Conservation (phyloP, 1,140 invertebrate species). For the Trachymyrmex cornetzi region DNA sequence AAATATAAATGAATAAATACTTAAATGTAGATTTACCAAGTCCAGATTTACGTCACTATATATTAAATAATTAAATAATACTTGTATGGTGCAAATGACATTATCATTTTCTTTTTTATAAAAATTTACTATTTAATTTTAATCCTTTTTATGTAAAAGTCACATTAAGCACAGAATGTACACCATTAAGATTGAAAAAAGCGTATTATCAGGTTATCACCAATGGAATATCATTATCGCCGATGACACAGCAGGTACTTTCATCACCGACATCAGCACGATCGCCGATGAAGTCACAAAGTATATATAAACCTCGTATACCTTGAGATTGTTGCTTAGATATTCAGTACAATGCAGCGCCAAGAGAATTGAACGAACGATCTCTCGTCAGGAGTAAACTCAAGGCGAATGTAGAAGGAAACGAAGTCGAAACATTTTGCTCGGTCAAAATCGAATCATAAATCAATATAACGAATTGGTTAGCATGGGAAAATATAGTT, state of each 20-base stretch:
- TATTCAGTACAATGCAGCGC: constrained; percentile 56
- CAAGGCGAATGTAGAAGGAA: neutral
- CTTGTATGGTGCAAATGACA: too few relatives aligned
- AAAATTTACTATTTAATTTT: neutral
- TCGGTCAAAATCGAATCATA: constrained; percentile 38
- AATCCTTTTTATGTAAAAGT: neutral
- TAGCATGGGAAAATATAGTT: constrained; percentile 27
- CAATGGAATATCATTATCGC: constrained; percentile 2
- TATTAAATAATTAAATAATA: neutral
- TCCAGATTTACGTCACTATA: neutral
- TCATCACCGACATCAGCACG: neutral
- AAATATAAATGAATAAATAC: neutral
- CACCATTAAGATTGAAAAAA: too few relatives aligned
- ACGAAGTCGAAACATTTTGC: neutral
- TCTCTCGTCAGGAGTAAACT: constrained; percentile 52
- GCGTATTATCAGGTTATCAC: neutral
- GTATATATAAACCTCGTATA: constrained; percentile 52
- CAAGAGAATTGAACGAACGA: constrained; percentile 66
- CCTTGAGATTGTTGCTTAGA: constrained; percentile 47
- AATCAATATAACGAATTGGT: constrained; percentile 67
- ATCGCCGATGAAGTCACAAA: constrained; percentile 37
- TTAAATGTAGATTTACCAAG: neutral
- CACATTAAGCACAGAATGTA: neutral
- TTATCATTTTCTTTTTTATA: neutral
- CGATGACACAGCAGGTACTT: neutral